Evolutionary conservation across 1,140 invertebrate species (phyloP), one percentile per base, ranked within the genome.

Genomic region (Pissodes strobi): DNA sequence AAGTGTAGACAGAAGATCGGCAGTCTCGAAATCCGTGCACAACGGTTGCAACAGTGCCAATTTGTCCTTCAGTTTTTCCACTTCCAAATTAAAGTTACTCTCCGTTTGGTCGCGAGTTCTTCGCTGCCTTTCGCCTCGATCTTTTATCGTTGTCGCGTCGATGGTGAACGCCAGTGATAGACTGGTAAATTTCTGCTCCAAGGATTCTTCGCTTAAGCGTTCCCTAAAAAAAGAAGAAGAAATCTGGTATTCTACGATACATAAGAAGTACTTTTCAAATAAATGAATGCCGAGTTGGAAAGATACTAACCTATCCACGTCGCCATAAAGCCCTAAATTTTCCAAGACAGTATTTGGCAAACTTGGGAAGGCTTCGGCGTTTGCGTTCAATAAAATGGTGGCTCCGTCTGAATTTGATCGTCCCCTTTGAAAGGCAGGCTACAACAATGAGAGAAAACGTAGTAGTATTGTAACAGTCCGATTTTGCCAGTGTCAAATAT

Each of bases 61-160:
- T 62, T 73, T 72, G 30, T 74, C 64, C 21, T 70, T 72, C 2
- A 77, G 61, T 39, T 64, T 72, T 19, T 74, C 72, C 9, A 79
- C 71, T 67, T 79, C 77, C 6, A 56, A 53, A 17, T 61, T 67
- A 19, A 78, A 52, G 61, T 78, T 78, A 12, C 43, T 72, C 66
- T 78, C 77, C 0, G 76, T 77, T 69, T 78, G 77, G 52, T 78
- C 73, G 10, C 77, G 64, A 19, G 67, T 71, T 48, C 76, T 58
- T 48, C 66, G 59, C 52, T 77, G 76, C 34, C 77, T 57, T 53
- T 76, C 69, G 37, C 69, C 72, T 55, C 77, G 51, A 57, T 76
- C 69, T 63, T 72, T 70, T 12, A 78, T 72, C 17, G 77, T 77
- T 13, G 69, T 65, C 1, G 75, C 68, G 45, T 78, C 77, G 37